Conservation (phyloP, 53 echinoderm and acorn worm species). For the Paracentrotus lividus region DNA sequence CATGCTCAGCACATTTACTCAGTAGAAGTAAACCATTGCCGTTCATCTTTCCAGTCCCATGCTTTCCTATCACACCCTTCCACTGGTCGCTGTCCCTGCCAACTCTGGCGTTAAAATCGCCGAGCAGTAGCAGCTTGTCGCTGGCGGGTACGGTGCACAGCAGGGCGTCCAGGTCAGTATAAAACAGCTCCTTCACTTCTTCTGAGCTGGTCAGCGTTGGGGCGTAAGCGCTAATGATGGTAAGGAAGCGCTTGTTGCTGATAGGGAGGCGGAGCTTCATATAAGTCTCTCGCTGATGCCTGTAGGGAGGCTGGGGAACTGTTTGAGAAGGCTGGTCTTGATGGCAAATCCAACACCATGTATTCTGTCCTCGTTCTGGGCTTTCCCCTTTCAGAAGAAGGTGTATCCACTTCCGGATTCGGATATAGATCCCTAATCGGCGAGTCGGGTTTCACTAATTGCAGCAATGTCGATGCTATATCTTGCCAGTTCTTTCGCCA, state of each 20-base stretch:
- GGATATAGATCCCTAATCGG: too few relatives aligned
- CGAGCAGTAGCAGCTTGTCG: conserved; percentile 59
- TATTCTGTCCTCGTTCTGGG: too few relatives aligned
- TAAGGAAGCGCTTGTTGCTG: conserved; percentile 22
- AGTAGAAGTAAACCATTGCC: neutral
- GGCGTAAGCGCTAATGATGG: conserved; percentile 45
- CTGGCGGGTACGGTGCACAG: conserved; percentile 43
- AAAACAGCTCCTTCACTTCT: conserved; percentile 23
- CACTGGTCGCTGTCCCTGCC: neutral
- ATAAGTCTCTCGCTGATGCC: conserved; percentile 66
- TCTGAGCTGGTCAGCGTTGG: neutral
- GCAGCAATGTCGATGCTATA: too few relatives aligned
- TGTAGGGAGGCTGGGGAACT: conserved; percentile 44
- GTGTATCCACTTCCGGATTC: too few relatives aligned
- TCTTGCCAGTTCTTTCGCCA: too few relatives aligned
- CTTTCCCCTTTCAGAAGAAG: too few relatives aligned
- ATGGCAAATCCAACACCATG: conserved; percentile 69
- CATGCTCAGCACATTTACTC: neutral
- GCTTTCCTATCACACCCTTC: neutral
- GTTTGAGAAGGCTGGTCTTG: neutral
- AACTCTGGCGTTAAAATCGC: neutral
- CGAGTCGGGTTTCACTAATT: too few relatives aligned
- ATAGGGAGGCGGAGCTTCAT: conserved; percentile 69
- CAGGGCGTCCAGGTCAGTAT: conserved; percentile 36
- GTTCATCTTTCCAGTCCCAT: neutral